Base-by-base conservation (phyloP, 2,888 invertebrate species). In the Ditula angustiorana region DNA sequence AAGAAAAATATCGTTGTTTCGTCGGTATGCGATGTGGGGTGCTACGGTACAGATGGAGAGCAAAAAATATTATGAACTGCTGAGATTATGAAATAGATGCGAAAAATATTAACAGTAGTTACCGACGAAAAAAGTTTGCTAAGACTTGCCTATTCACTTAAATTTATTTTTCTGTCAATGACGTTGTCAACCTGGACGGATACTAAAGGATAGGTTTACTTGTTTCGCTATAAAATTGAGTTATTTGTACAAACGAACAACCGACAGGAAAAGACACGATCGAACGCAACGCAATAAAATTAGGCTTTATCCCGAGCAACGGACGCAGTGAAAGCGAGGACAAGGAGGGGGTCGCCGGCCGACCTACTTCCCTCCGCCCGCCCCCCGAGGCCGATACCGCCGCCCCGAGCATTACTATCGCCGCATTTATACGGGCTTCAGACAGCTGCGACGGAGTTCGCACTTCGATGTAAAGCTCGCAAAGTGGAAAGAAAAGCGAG, bases 271-370 rank as follows among this genome's bases (percentile, higher is more conserved):
- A 79, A 82, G 81, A 81, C 80, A 79, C 82, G 84, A 88, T 88
- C 85, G 86, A 87, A 85, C 78, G 72, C 75, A 76, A 80, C 82
- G 84, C 85, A 88, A 90, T 90, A 88, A 90, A 88, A 90, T 90
- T 91, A 88, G 87, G 83, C 80, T 87, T 85, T 83, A 86, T 87
- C 83, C 84, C 87, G 74, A 79, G 74, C 81, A 80, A 46, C 69
- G 69, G 80, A 80, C 82, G 80, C 80, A 85, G 81, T 83, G 87
- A 88, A 87, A 86, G 87, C 86, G 86, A 83, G 86, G 83, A 82
- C 82, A 78, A 69, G 69, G 66, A 78, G 77, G 71, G 80, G 78
- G 69, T 71, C 72, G 75, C 72, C 63, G 70, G 72, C 72, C 82
- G 87, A 90, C 88, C 91, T 90, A 90, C 83, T 89, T 90, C 83